A percentile compares a stretch with the other conserved stretches of the same genome.
phyloP scores from a whole-genome alignment of 2,888 invertebrate species.

The Spicauda simplicius region DNA sequence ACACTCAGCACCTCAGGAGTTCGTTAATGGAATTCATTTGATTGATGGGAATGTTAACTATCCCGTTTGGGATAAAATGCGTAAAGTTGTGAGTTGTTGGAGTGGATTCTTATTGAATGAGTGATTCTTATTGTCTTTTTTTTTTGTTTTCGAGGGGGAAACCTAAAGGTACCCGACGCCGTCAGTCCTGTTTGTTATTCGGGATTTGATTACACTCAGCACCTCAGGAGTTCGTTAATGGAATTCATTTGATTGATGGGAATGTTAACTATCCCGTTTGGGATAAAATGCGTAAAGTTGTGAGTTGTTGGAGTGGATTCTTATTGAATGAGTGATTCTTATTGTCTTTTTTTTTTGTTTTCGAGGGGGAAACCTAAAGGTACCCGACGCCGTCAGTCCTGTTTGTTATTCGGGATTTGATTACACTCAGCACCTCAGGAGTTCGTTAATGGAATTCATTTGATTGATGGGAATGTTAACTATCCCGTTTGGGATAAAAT shows the following conservation, averaged over 20 bases:
- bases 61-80: not conserved
- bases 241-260: conserved; percentile 2
- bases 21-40: conserved; percentile 1
- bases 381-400: not conserved
- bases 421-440: conserved; percentile 6
- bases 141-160: no score
- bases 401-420: conserved; percentile 5
- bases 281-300: no score
- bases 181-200: conserved; percentile 2
- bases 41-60: not conserved
- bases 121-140: no score
- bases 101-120: no score
- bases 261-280: not conserved
- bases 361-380: no score
- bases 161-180: not conserved
- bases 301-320: no score
- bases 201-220: conserved; percentile 2
- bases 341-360: no score
- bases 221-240: not conserved
- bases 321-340: no score
- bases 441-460: not conserved
- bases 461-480: not conserved
- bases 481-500: not conserved
- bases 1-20: conserved; percentile 4
- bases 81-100: no score